phyloP scores from a whole-genome alignment of 1,140 invertebrate genomes.

The Lepidurus packardi region DNA sequence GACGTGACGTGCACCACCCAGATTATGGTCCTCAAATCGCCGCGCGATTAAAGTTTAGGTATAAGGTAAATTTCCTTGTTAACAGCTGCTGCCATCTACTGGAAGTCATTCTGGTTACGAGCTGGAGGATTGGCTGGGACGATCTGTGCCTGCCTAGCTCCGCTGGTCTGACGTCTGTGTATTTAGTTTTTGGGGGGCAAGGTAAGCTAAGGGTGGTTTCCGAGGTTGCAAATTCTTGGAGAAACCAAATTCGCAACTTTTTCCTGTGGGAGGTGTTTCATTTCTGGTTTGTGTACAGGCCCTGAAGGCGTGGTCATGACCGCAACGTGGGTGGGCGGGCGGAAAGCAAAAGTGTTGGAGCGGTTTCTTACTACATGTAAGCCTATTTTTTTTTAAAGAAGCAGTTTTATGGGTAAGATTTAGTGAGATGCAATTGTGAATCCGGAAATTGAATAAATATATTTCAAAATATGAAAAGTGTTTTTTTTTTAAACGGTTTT shows the following conservation, averaged over 20 bases:
- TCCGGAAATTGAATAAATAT: not conserved
- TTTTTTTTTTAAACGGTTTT: too few relatives aligned
- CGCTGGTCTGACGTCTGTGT: not conserved
- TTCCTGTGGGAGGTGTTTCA: constrained; percentile 4
- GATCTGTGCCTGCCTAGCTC: not conserved
- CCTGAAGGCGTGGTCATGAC: constrained; percentile 20
- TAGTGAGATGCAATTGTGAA: not conserved
- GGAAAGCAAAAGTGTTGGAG: not conserved
- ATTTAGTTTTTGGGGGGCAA: constrained; percentile 12
- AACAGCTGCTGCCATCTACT: not conserved
- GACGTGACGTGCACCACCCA: not conserved
- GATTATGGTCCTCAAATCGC: not conserved
- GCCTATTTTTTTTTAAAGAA: not conserved
- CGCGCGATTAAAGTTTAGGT: not conserved
- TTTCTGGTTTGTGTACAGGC: constrained; percentile 18
- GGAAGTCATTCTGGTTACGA: not conserved
- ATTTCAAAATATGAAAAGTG: not conserved
- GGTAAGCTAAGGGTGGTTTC: not conserved
- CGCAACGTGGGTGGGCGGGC: constrained; percentile 3
- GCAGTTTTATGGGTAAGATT: constrained; percentile 18
- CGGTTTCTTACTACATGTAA: not conserved
- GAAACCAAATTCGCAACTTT: not conserved
- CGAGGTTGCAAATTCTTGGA: not conserved
- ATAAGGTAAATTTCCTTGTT: not conserved
- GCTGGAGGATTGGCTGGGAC: not conserved